Evolutionary conservation across 2,888 invertebrate genomes (phyloP), one percentile per base, ranked within the genome.

Genomic region (Cephonodes hylas): DNA sequence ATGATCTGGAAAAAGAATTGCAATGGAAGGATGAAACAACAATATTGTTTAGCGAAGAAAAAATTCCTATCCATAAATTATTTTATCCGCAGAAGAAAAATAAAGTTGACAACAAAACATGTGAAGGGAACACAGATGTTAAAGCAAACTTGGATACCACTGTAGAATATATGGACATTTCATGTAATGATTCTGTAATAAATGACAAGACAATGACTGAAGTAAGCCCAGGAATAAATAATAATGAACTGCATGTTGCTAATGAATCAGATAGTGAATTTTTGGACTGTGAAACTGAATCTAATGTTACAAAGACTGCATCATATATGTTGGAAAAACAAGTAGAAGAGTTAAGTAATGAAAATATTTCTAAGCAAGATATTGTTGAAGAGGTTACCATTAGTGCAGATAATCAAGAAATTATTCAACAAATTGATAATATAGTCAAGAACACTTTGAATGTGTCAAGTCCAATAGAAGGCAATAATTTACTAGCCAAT

Each of bases 1-100:
- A 91, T 60, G 91, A 89, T 67, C 74, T 92, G 23, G 89, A 91
- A 66, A 89, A 79, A 63, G 91, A 92, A 64, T 67, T 92, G 25
- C 79, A 83, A 57, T 92, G 92, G 92, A 88, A 88, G 69, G 88
- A 91, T 78, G 91, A 92, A 62, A 84, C 88, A 20, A 86, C 85
- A 27, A 84, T 91, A 61, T 67, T 87, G 46, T 89, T 90, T 58
- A 88, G 84, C 57, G 74, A 87, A 60, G 91, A 92, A 66, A 89
- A 86, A 65, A 85, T 89, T 46, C 90, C 91, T 1, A 77, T 88
- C 61, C 86, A 87, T 63, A 91, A 91, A 73, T 71, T 90, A 64
- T 82, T 87, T 66, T 78, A 80, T 57, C 60, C 60, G 44, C 63
- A n/a, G 59, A 42, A 45, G 72, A 66, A 57, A 73, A 62, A 58